Percentiles rank a stretch among this genome's conserved stretches.
These are phyloP conservation scores for Heterodera filipjevi DNA, from an alignment of 2,888 invertebrate genomes.

Conservation along the genomic window DNA sequence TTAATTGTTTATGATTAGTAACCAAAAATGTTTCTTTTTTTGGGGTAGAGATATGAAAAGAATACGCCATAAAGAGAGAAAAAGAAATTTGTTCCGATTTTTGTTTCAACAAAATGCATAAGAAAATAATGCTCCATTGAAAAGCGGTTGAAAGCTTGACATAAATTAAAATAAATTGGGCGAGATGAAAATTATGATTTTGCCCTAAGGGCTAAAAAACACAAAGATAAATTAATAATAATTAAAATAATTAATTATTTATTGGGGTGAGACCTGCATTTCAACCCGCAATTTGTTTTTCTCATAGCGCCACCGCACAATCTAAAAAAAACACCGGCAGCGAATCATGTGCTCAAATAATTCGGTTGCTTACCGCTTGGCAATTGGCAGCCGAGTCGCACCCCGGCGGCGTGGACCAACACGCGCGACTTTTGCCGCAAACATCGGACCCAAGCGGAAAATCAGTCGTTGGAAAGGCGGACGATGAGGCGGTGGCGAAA, in stretches of 20 bases:
- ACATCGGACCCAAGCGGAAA: conserved; percentile 11
- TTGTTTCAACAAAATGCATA: no score
- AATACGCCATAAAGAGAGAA: no score
- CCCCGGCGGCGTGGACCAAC: conserved; percentile 21
- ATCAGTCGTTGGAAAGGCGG: background rate
- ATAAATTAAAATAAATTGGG: no score
- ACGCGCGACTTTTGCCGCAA: conserved; percentile 20
- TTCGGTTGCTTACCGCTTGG: conserved; percentile 16
- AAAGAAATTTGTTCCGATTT: no score
- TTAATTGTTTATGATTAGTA: no score
- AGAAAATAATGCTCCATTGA: no score
- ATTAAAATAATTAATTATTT: no score
- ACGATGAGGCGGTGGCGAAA: background rate
- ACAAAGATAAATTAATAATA: no score
- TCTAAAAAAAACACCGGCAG: background rate
- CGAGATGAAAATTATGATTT: background rate
- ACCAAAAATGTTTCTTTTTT: no score
- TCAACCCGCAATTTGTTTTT: conserved; percentile 21
- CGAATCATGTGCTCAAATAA: background rate
- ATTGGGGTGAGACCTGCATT: conserved; percentile 11
- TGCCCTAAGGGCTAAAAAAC: no score
- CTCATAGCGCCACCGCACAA: conserved; percentile 19
- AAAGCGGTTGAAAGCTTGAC: no score
- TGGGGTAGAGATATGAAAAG: no score
- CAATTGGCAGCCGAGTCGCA: conserved; percentile 20